phyloP scores from a whole-genome alignment of 2,888 invertebrate species.

The Empis livida region DNA sequence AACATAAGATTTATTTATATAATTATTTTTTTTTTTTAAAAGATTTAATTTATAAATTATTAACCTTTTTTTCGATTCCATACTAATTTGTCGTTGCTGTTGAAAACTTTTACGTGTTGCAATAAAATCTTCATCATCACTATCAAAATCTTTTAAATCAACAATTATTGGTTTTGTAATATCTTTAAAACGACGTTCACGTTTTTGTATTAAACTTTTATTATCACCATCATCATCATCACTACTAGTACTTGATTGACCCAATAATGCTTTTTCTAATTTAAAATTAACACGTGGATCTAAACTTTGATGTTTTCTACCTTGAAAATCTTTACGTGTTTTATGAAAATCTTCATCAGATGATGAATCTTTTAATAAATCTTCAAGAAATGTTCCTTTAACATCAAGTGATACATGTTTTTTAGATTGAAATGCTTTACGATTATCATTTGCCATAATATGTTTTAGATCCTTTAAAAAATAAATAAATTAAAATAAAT shows the following conservation, averaged over 20 bases:
- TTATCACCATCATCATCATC: constrained; percentile 32
- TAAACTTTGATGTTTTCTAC: constrained; percentile 35
- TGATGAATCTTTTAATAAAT: constrained; percentile 33
- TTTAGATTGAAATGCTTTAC: constrained; percentile 34
- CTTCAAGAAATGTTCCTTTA: constrained; percentile 31
- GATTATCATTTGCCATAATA: constrained; percentile 32
- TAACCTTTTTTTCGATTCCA: constrained; percentile 47
- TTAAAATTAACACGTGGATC: constrained; percentile 36
- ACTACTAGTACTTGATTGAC: constrained; percentile 28
- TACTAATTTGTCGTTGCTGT: constrained; percentile 46
- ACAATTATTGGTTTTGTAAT: constrained; percentile 36
- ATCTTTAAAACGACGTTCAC: constrained; percentile 27
- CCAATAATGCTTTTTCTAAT: constrained; percentile 31
- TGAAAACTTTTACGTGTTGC: constrained; percentile 47
- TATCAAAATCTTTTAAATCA: constrained; percentile 31
- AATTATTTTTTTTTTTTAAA: background rate
- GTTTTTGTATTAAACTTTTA: constrained; percentile 27
- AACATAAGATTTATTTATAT: background rate
- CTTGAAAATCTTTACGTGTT: constrained; percentile 34
- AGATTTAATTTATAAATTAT: constrained; percentile 2
- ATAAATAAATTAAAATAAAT: background rate
- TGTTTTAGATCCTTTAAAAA: constrained; percentile 27
- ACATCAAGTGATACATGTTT: constrained; percentile 36
- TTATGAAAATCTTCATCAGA: constrained; percentile 35
- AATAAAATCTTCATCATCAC: constrained; percentile 39